Percentiles rank a stretch among this genome's conserved stretches.
These are phyloP conservation scores for Tragopan temminckii DNA, from an alignment of 2,797 vertebrate species.

Conservation along the genomic window DNA sequence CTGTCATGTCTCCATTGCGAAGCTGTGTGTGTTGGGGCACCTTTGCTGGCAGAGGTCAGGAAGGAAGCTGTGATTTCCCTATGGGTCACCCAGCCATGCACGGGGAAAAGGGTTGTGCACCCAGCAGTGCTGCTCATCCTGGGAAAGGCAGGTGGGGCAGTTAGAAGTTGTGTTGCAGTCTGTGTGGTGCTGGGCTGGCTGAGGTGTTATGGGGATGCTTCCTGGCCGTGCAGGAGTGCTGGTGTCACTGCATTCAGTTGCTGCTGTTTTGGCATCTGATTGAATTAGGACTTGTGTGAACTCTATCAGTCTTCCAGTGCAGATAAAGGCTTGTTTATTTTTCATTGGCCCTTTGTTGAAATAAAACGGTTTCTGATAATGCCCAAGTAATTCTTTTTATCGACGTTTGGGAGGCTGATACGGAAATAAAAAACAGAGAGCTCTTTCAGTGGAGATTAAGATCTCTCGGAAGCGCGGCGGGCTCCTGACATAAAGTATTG, in stretches of 20 bases:
- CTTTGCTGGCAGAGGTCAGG: neutral
- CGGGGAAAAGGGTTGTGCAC: neutral
- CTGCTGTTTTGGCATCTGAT: constrained; percentile 71
- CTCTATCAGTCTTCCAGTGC: constrained; percentile 71
- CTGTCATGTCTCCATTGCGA: fast-evolving
- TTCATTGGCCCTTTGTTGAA: constrained; percentile 76
- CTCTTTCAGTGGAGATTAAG: constrained; percentile 82
- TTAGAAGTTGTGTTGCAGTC: neutral
- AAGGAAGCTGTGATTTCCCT: neutral
- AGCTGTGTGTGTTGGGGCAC: fast-evolving
- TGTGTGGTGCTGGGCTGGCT: neutral
- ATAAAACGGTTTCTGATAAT: constrained; percentile 82
- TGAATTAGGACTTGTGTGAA: constrained; percentile 71
- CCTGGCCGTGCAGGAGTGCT: neutral
- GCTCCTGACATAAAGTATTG: constrained; percentile 44
- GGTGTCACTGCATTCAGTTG: constrained; percentile 2
- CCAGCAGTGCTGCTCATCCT: neutral
- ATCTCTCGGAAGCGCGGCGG: constrained; percentile 72
- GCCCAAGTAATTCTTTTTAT: constrained; percentile 84
- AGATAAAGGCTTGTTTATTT: constrained; percentile 84
- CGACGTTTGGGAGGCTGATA: constrained; percentile 74
- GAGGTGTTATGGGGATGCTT: neutral
- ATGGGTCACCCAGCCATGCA: fast-evolving
- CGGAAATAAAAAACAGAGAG: constrained; percentile 78
- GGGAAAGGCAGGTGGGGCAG: neutral